Base-by-base conservation (phyloP, 2,797 vertebrate genomes). In the Lepilemur ruficaudatus region DNA sequence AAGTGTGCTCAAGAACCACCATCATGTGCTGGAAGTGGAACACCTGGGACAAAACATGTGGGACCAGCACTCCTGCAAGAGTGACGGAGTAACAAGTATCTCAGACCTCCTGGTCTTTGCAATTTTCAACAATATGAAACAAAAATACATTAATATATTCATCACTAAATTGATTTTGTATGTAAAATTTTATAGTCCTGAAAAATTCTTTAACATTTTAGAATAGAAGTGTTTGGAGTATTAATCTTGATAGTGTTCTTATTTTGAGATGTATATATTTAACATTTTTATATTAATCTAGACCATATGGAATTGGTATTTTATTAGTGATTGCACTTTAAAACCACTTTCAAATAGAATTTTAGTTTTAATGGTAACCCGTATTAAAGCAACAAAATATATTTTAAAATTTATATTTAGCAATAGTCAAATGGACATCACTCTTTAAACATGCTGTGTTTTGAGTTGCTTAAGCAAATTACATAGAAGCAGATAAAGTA, bases 281-380 rank as follows among this genome's bases (percentile, higher is more conserved):
- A 59, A 87, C 43, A 88, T 94, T 91, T 91, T 91, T 91, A n/a
- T 55, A 91, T 69, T 52, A 83, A 22, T 20, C 15, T 76, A 9
- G 41, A 87, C 15, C 32, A n/a, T 9, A 48, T 48, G 69, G 18
- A 70, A 41, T 83, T 63, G 18, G 4, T 50, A 72, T 89, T 72
- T 69, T n/a, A 83, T 83, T 48, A 73, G n/a, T 50, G 25, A 78
- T 48, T 48, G 28, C 0, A 73, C 17, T 67, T 73, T 57, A 72
- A 92, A 88, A 43, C 9, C 4, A 89, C 25, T 25, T 73, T 72
- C 18, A 85, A 48, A 72, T 79, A 35, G 15, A 10, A 50, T 82
- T 82, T 82, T 50, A 50, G 87, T 69, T 69, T 92, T 91, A 79
- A 46, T 38, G 25, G 23, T 59, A 69, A 86, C 75, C 4, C 61